Evolutionary conservation across 2,888 invertebrate species (phyloP), one percentile per base, ranked within the genome.

Genomic region (Cheilosia grossa): DNA sequence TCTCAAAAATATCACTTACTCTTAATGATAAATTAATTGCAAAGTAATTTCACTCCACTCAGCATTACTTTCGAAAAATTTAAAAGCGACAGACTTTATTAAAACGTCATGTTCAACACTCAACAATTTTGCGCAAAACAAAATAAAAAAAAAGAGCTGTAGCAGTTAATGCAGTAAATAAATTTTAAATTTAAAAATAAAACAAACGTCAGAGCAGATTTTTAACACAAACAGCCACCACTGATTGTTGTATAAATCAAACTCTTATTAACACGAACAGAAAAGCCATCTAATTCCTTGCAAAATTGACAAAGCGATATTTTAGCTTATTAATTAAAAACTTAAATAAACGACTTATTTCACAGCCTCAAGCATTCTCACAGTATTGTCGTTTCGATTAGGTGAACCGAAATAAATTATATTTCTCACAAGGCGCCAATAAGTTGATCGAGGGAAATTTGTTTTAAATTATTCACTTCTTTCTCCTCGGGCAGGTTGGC

Each of bases 381-480:
- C 19, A 19, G 10, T 13, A 63, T 19, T 47, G 27, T 47, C 13
- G 30, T 1, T 7, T 44, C 17, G n/a, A 9, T 47, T 47, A 17
- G 61, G 51, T 53, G 13, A 44, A 54, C 44, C 47, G 47, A 72
- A 51, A 72, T 51, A 40, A 49, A 72, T 61, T 49, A 2, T 37
- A 61, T 42, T 72, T 7, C 30, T 27, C 13, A 21, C 37, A 17
- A 27, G 53, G 54, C 66, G 82, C 70, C 78, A 73, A 73, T 78
- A 82, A 64, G 67, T 66, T 82, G 78, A 78, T 78, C 51, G 73
- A 51, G 7, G 56, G 19, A 82, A 78, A 77, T 72, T 75, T 66
- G 63, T 82, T 72, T 70, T 27, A 42, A 59, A 72, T 82, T 72
- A 63, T 56, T 61, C 30, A 19, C 70, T 53, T 59, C 44, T 59